These are phyloP conservation scores for Otus sunia DNA, from an alignment of 2,113 vertebrate species.

Conservation along the genomic window DNA sequence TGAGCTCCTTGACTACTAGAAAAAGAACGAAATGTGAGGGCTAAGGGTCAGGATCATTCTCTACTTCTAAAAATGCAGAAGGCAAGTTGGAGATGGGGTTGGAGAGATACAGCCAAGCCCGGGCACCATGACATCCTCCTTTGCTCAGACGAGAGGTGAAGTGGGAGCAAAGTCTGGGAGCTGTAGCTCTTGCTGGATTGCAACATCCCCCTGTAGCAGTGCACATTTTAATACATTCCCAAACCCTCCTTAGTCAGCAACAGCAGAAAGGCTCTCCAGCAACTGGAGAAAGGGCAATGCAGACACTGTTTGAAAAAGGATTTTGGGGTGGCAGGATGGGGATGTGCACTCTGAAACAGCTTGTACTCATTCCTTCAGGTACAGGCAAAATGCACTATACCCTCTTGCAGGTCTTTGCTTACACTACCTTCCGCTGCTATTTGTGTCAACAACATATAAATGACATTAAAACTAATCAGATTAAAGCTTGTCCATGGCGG, in stretches of 20 bases:
- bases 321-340: neutral
- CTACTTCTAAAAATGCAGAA: neutral
- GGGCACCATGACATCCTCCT: neutral
- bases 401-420: neutral
- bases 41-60: neutral
- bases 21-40: neutral
- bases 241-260: neutral
- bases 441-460: neutral
- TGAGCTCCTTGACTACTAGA: neutral
- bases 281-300: neutral
- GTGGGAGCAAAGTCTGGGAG: neutral
- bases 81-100: neutral
- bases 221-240: neutral
- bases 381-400: neutral
- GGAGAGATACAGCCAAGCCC: neutral
- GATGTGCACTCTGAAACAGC: neutral
- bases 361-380: neutral
- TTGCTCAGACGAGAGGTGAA: neutral
- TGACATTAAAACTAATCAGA: neutral
- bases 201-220: too few species aligned
- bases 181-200: neutral
- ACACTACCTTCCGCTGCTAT: neutral
- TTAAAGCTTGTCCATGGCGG: rapidly evolving
- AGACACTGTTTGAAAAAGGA: neutral
- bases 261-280: too few species aligned